These are phyloP conservation scores for Xanthorhoe designata DNA, from an alignment of 2,888 invertebrate genomes.

Conservation along the genomic window DNA sequence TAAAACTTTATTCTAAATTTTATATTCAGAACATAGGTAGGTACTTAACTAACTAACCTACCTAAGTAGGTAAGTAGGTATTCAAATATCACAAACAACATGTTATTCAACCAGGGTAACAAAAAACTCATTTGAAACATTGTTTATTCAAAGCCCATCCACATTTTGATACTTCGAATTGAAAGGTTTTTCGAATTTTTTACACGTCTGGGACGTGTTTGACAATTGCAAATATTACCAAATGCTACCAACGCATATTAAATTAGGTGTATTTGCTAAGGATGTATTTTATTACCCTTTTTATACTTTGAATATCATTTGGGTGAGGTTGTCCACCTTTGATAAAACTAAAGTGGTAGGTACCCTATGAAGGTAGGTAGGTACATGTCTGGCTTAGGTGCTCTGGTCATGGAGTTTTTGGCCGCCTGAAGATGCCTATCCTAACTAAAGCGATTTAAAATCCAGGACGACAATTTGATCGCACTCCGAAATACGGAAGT, in stretches of 20 bases:
- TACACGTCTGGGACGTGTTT: conserved; percentile 35
- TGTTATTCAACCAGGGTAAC: conserved; percentile 2
- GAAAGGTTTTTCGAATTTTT: conserved; percentile 35
- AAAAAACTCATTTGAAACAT: conserved; percentile 9
- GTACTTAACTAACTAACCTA: no score
- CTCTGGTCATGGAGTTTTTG: no score
- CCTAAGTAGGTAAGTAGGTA: neutral
- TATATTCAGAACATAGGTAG: neutral
- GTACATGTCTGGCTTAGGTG: neutral
- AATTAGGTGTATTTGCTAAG: conserved; percentile 26
- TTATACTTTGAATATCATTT: conserved; percentile 15
- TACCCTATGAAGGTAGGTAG: neutral
- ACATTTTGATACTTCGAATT: conserved; percentile 30
- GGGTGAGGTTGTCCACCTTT: conserved; percentile 6
- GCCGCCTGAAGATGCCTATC: no score
- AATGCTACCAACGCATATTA: conserved; percentile 34
- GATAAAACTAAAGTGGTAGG: no score
- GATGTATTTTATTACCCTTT: conserved; percentile 22
- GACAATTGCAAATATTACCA: conserved; percentile 41
- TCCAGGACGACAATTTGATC: no score
- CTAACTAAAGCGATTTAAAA: no score
- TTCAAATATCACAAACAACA: conserved; percentile 5
- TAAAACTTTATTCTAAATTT: neutral
- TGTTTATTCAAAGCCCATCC: conserved; percentile 29
- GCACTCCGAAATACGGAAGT: no score